These are phyloP conservation scores for Dreissena polymorpha DNA, from an alignment of 1,140 invertebrate species.

Conservation along the genomic window DNA sequence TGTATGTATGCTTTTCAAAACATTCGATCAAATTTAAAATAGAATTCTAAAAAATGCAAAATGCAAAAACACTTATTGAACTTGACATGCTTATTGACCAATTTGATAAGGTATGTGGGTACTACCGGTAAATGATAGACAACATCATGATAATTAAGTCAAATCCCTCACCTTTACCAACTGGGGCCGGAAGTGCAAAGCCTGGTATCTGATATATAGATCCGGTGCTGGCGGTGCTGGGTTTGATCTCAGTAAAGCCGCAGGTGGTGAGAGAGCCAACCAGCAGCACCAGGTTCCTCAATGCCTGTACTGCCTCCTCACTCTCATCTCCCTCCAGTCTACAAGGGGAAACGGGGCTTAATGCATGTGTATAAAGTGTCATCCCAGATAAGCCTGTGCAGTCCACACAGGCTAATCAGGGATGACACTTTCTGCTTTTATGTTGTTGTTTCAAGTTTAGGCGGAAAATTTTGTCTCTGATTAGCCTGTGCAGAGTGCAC, in stretches of 20 bases:
- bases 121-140: not conserved
- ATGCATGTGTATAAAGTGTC: no score
- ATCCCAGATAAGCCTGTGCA: no score
- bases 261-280: slow-evolving; percentile 96
- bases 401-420: no score
- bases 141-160: not conserved
- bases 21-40: not conserved
- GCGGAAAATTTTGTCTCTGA: no score
- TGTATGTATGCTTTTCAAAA: not conserved
- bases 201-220: slow-evolving; percentile 96
- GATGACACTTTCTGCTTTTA: no score
- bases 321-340: slow-evolving; percentile 73
- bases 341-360: not conserved
- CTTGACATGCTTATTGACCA: no score
- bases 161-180: slow-evolving; percentile 87
- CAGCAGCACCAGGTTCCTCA: slow-evolving; percentile 95
- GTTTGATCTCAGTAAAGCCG: slow-evolving; percentile 91
- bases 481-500: no score
- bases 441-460: no score
- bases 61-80: not conserved
- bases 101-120: no score
- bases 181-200: slow-evolving; percentile 93
- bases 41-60: slow-evolving; percentile 1
- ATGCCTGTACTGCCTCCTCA: slow-evolving; percentile 84
- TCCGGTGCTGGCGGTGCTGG: slow-evolving; percentile 85